A percentile compares a stretch with the other conserved stretches of the same genome.
Conservation (phyloP, 2,888 invertebrate genomes). For the Pyrrhia umbra region DNA sequence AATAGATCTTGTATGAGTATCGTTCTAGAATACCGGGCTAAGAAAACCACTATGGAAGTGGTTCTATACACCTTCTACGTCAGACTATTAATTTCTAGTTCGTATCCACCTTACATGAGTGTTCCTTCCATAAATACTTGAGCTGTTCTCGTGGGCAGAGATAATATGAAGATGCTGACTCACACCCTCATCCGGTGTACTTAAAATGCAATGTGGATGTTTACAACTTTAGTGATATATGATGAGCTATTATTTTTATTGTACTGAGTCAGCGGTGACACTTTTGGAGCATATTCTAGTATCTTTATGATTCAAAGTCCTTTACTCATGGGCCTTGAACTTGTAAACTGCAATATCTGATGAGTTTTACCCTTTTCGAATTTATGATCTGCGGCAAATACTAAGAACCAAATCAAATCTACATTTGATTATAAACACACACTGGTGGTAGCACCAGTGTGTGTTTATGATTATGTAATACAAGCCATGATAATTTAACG, state of each 20-base stretch:
- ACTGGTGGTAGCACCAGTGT: background rate
- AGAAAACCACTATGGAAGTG: too few relatives aligned
- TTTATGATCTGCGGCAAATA: too few relatives aligned
- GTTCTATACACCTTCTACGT: too few relatives aligned
- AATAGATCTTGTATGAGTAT: too few relatives aligned
- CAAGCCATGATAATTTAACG: background rate
- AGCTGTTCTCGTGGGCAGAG: constrained; percentile 21
- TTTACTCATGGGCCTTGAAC: background rate
- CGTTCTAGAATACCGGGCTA: too few relatives aligned
- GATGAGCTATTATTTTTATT: constrained; percentile 9
- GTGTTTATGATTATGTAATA: background rate
- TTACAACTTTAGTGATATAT: constrained; percentile 11
- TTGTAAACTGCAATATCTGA: background rate
- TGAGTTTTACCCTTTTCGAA: background rate
- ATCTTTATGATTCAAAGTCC: background rate
- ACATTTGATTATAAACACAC: too few relatives aligned
- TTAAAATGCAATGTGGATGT: constrained; percentile 10
- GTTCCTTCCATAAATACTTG: constrained; percentile 46
- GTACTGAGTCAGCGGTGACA: constrained; percentile 2
- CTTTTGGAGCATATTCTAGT: background rate
- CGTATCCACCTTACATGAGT: constrained; percentile 29
- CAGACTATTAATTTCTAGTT: too few relatives aligned
- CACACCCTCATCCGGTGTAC: constrained; percentile 37
- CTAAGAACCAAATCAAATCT: background rate
- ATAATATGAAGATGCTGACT: constrained; percentile 40